Base-by-base conservation (phyloP, 2,888 invertebrate species). In the Fragum whitleyi region DNA sequence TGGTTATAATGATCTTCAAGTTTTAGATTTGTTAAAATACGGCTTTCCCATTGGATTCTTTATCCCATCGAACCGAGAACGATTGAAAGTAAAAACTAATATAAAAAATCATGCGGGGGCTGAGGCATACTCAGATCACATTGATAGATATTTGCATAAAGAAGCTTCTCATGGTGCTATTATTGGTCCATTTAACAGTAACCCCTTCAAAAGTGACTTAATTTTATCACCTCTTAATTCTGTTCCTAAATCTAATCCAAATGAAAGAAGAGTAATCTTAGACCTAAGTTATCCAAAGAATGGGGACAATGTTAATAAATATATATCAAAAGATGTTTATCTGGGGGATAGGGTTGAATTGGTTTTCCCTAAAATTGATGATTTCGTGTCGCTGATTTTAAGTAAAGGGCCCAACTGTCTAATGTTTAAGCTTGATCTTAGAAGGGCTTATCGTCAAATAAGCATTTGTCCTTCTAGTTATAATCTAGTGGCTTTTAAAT, bases 381-480 rank as follows among this genome's bases (percentile, higher is more conserved):
- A 53, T 53, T 53, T 53, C 19, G 53, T 21, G 5, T 7, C 53
- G 11, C 19, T 53, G 53, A 53, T 53, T 53, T 6, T 21, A 19
- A 11, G 11, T 6, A 53, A 53, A 53, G 53, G 53, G 21, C 19
- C n/a, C 19, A n/a, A n/a, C 5, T 53, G n/a, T 53, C 19, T 53
- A 19, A 53, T 53, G 53, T 53, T 53, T 53, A 53, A 53, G n/a
- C 19, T 53, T 11, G 53, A 53, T 19, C n/a, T 53, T 11, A 53
- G 53, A 53, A 7, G 53, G 19, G 53, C 53, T 53, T 53, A 53
- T 53, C 19, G 53, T n/a, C 53, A 53, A 53, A 53, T 53, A 7
- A 53, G 53, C 21, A 53, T 53, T 53, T 53, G 53, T 53, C 53
- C 53, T 6, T 53, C 53, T 16, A 53, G n/a, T 53, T 53, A 53